phyloP scores from a whole-genome alignment of 2,888 invertebrate species.

The Encarsia formosa region DNA sequence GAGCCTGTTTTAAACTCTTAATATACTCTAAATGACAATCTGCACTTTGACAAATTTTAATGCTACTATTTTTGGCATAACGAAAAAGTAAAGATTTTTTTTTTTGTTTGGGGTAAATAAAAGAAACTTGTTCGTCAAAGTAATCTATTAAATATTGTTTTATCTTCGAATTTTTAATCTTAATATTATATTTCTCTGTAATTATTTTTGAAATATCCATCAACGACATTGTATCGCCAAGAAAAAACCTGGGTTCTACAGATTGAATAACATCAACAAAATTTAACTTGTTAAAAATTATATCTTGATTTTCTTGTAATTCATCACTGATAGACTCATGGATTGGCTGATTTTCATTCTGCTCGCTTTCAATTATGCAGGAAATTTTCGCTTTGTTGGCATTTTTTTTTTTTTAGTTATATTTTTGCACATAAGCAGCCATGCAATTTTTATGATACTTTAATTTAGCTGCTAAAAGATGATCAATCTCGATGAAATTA shows the following conservation, averaged over 20 bases:
- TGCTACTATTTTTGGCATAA: neutral
- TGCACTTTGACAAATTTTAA: neutral
- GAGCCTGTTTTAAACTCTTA: neutral
- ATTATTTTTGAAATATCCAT: neutral
- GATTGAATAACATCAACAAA: neutral
- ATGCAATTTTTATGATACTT: neutral
- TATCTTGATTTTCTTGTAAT: neutral
- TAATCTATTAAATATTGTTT: neutral
- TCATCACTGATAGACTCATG: neutral
- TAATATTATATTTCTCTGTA: neutral
- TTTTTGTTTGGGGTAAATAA: slow-evolving; percentile 1
- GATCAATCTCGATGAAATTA: neutral
- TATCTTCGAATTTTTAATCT: neutral
- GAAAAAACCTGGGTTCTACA: neutral
- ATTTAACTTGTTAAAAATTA: neutral
- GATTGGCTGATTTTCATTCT: no score
- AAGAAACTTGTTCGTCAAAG: neutral
- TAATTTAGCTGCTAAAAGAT: neutral
- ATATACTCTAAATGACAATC: neutral
- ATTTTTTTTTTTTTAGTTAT: neutral
- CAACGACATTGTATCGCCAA: neutral
- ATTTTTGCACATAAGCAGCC: neutral
- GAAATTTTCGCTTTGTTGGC: no score
- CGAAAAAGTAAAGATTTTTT: slow-evolving; percentile 1
- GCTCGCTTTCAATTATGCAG: no score